Evolutionary conservation across 1,140 invertebrate genomes (phyloP).

Genomic region (Onthophagus taurus): DNA sequence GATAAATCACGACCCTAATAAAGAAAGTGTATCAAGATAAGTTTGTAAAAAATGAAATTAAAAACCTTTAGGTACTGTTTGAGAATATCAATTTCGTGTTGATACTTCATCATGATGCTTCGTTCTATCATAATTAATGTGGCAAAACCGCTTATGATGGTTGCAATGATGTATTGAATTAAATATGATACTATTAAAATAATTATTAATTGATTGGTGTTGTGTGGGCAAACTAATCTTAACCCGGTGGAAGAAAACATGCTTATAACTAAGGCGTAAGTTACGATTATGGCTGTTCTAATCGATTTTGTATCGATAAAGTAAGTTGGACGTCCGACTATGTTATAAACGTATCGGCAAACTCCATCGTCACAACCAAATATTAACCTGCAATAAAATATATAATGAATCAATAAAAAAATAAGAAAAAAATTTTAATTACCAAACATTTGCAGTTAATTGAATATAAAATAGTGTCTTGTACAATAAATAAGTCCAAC

Average conservation of each 20-base stretch:
- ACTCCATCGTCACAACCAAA: not conserved
- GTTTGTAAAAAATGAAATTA: not conserved
- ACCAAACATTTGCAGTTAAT: conserved; percentile 9
- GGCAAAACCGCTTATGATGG: conserved; percentile 4
- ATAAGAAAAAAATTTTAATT: not conserved
- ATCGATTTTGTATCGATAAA: not conserved
- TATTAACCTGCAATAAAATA: conserved; percentile 2
- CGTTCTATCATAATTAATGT: conserved; percentile 4
- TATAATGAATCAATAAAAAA: not conserved
- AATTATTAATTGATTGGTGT: not conserved
- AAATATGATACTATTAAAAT: not conserved
- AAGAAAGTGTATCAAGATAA: too few relatives aligned
- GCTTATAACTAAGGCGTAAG: conserved; percentile 5
- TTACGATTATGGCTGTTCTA: not conserved
- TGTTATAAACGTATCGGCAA: not conserved
- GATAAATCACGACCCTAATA: conserved; percentile 14
- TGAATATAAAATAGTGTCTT: conserved; percentile 5
- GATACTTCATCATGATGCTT: conserved; percentile 2
- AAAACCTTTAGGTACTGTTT: conserved; percentile 8
- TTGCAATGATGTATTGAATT: not conserved
- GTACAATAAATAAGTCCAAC: conserved; percentile 11
- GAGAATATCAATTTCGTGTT: conserved; percentile 5
- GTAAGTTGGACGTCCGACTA: not conserved
- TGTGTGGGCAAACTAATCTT: not conserved
- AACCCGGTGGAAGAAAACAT: conserved; percentile 5